Evolutionary conservation across 2,888 invertebrate species (phyloP), one percentile per base, ranked within the genome.

Genomic region (Trachelus troglodyta): DNA sequence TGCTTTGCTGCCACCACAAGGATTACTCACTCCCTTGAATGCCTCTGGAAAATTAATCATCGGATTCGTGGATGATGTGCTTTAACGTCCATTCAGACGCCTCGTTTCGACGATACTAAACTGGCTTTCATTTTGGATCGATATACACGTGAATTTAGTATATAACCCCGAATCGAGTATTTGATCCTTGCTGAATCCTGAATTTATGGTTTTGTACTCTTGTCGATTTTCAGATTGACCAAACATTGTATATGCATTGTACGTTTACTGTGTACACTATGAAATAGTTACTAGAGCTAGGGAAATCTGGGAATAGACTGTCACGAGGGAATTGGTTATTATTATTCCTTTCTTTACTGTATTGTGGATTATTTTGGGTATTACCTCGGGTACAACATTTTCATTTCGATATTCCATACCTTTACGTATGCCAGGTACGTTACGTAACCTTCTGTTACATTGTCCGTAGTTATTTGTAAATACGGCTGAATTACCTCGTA

Each of bases 31-130:
- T 56, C 56, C 71, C 71, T 15, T 31, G 71, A 34, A 31, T 71
- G 71, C 71, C 34, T 31, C 30, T 34, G 71, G 31, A 71, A 71
- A 71, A 71, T 71, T 71, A 71, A 71, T 71, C 71, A 71, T 71
- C 71, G 71, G 33, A 34, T 31, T 34, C 71, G 71, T 31, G 33
- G 71, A 71, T 31, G 71, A 31, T 23, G 71, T 2, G 56, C 23
- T 1, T 56, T 23, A 56, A 56, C 56, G 56, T 23, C 56, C 56
- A 23, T 23, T 56, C 23, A 1, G 23, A 9, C 56, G 56, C 23
- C 56, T 56, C 56, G 23, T 23, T 15, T 56, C 15, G 23, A 56
- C 23, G 23, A 2, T 56, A 9, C 56, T 3, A 4, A 56, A 56
- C 56, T 56, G 56, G 0, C 1, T 9, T 56, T 56, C 56, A 9